A percentile compares a stretch with the other conserved stretches of the same genome.
These are phyloP conservation scores for Neoascia interrupta DNA, from an alignment of 2,888 invertebrate genomes.

Conservation along the genomic window DNA sequence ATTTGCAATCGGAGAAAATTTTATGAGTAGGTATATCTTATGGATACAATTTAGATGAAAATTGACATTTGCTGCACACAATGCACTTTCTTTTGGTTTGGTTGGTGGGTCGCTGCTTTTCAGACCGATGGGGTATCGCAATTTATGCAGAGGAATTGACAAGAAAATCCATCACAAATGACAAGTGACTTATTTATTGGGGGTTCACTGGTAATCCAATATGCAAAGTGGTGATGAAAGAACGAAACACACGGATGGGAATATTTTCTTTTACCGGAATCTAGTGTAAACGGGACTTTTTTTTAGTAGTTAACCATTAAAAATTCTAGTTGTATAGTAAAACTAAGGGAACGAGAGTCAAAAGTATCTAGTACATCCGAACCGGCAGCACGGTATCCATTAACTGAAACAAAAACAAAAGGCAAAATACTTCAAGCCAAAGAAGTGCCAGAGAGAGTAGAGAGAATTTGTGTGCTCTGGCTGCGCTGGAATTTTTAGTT, in stretches of 20 bases:
- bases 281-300: neutral
- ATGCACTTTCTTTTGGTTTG: constrained; percentile 56
- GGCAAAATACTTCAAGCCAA: constrained; percentile 4
- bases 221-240: neutral
- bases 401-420: constrained; percentile 67
- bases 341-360: neutral
- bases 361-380: constrained; percentile 52
- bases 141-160: constrained; percentile 34
- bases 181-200: constrained; percentile 4
- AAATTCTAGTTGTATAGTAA: neutral
- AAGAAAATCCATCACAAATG: constrained; percentile 28
- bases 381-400: constrained; percentile 65
- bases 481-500: constrained; percentile 30
- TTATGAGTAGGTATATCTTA: constrained; percentile 9
- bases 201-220: constrained; percentile 52
- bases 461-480: constrained; percentile 14
- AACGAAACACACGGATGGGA: neutral
- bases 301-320: neutral
- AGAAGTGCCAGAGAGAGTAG: constrained; percentile 2
- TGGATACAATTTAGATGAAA: constrained; percentile 45
- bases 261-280: neutral
- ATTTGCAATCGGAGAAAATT: constrained; percentile 45
- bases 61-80: constrained; percentile 56
- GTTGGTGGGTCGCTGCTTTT: neutral
- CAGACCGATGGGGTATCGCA: constrained; percentile 30